Base-by-base conservation (phyloP, 2,113 vertebrate genomes). In the Pelodiscus sinensis region DNA sequence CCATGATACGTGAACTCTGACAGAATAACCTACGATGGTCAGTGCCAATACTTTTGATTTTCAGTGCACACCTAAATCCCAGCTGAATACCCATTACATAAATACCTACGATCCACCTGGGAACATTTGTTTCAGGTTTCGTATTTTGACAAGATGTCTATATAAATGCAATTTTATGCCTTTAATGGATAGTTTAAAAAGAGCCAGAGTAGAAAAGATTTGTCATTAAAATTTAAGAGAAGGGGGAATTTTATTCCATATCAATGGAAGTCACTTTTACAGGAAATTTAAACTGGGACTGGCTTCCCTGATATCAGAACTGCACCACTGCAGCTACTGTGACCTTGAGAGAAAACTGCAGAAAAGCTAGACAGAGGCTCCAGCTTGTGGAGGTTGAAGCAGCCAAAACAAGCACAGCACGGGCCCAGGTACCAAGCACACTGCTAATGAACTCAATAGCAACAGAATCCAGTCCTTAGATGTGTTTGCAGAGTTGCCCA, bases 1-100 rank as follows among this genome's bases (percentile, higher is more conserved):
- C 84, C 83, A 44, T 90, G 55, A 94, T 90, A 50, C 73, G 35
- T 55, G 95, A 94, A 73, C 86, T 92, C 83, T 94, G 95, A 92
- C 77, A 95, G 86, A 6, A 56, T 82, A 94, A 88, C 88, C 79
- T 73, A 81, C 87, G 87, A 93, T 84, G 50, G 62, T 92, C 22
- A 50, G 87, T 92, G n/a, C 89, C 89, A 91, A 87, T 91, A 4
- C 52, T 79, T 81, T 83, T 1, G 0, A 35, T 84, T 92, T 84
- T 77, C 86, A 77, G 79, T 5, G 1, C 5, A 83, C 51, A 79
- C 15, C 57, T 77, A 52, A 95, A 52, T 35, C 60, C 18, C 83
- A 82, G 71, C 83, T 62, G 18, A 65, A 73, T 3, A 54, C 29
- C 65, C 55, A 75, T 31, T 31, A 38, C n/a, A 0, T 6, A 81